Evolutionary conservation across 2,888 invertebrate genomes (phyloP), one percentile per base, ranked within the genome.

Genomic region (Polydrusus pterygomalis): DNA sequence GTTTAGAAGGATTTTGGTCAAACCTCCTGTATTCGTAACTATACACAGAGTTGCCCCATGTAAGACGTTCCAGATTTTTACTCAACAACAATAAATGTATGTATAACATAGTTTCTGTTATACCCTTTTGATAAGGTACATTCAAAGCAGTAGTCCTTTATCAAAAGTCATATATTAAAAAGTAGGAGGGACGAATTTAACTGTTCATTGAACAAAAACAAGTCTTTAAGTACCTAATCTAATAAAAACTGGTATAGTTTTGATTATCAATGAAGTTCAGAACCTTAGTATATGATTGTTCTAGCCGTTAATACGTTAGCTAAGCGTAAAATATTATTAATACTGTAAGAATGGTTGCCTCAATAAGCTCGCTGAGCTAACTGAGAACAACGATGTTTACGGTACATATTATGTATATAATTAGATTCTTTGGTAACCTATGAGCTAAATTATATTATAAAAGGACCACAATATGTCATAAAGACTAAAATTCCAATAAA

Each of bases 381-480:
- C 5, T 25, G 5, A 25, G 25, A 25, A 2, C 20, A 17, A 20
- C 18, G 2, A 34, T 58, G 6, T 58, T 15, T 10, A 8, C 58
- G 11, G 60, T 73, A 68, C 60, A 51, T 68, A 38, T 68, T 6
- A 6, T 7, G 7, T 34, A 47, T 30, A 64, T 64, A 64, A 18
- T 7, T 73, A 73, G 30, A 45, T 49, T 69, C 67, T 69, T 70
- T 60, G 70, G 60, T 70, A 62, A 49, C 70, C 62, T 69, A 70
- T 51, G 18, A 70, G 51, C 70, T 70, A 54, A 40, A 56, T 51
- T 17, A 7, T 49, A 40, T 25, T 25, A 25, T 67, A 54, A 51
- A 65, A 54, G 34, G 58, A 45, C 43, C 64, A 64, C 63, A n/a
- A n/a, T n/a, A n/a, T n/a, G n/a, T n/a, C n/a, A 56, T 15, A 0